A percentile compares a stretch with the other conserved stretches of the same genome.
Conservation (phyloP, 2,113 vertebrate species). For the Austrofundulus limnaeus region DNA sequence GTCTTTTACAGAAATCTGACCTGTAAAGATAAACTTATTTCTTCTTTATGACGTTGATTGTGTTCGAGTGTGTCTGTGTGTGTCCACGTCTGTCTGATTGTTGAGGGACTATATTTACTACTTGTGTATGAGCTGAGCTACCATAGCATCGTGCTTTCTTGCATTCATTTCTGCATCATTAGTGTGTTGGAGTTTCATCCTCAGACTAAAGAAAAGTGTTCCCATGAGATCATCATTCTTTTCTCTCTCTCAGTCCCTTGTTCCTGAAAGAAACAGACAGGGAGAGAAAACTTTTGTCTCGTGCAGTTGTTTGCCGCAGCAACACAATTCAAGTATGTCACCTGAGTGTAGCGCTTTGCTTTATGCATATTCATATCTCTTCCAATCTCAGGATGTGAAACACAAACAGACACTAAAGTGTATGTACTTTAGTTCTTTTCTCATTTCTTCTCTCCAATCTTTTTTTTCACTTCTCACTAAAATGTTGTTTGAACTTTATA, state of each 20-base stretch:
- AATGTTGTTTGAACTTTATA: slow-evolving; percentile 63
- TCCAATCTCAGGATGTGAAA: slow-evolving; percentile 58
- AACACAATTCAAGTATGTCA: slow-evolving; percentile 79
- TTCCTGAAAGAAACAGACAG: slow-evolving; percentile 37
- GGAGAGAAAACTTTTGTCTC: slow-evolving; percentile 63
- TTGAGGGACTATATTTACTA: slow-evolving; percentile 26
- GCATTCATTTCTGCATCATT: slow-evolving; percentile 71
- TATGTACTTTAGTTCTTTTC: slow-evolving; percentile 34
- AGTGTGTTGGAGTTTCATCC: slow-evolving; percentile 76
- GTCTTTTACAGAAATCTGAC: slow-evolving; percentile 26
- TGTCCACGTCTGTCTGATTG: not conserved
- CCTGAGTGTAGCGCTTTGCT: slow-evolving; percentile 67
- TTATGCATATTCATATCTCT: slow-evolving; percentile 80
- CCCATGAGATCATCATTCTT: slow-evolving; percentile 63
- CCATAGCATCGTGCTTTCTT: slow-evolving; percentile 27
- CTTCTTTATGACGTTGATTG: slow-evolving; percentile 30
- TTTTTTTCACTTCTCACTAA: slow-evolving; percentile 21
- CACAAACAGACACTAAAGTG: slow-evolving; percentile 49
- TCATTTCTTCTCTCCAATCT: slow-evolving; percentile 22
- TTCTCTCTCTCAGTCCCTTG: slow-evolving; percentile 49
- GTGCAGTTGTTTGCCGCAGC: slow-evolving; percentile 67
- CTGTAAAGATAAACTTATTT: slow-evolving; percentile 46
- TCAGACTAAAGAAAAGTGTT: slow-evolving; percentile 59
- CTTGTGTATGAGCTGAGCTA: slow-evolving; percentile 36
- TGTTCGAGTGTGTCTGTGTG: slow-evolving; percentile 19